Conservation (phyloP, 2,797 vertebrate genomes). For the Argyrosomus regius region DNA sequence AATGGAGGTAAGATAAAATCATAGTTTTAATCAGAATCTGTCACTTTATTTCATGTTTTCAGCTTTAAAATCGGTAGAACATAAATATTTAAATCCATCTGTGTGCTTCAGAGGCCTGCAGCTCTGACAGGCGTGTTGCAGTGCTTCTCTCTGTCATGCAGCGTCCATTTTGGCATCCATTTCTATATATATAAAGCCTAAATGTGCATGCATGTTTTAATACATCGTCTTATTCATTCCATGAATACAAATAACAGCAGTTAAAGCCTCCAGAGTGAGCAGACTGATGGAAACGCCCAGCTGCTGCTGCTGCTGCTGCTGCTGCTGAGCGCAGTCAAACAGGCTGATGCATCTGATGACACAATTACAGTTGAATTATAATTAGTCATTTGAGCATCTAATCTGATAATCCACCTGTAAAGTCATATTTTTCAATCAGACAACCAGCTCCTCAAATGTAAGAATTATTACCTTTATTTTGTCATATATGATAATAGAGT, state of each 20-base stretch:
- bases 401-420: no score
- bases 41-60: background rate
- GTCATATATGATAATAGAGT: background rate
- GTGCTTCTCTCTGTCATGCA: slow-evolving; percentile 4
- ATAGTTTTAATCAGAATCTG: background rate
- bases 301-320: slow-evolving; percentile 14
- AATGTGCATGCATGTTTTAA: no score
- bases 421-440: no score
- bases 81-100: background rate
- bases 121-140: background rate
- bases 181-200: background rate
- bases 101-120: background rate
- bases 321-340: no score
- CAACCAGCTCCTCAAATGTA: background rate
- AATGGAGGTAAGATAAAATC: slow-evolving; percentile 87
- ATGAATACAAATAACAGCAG: background rate
- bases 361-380: no score
- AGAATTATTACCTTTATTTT: background rate
- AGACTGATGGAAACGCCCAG: slow-evolving; percentile 50
- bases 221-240: background rate
- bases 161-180: background rate
- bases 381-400: no score
- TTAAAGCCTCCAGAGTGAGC: background rate
- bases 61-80: rapidly evolving
- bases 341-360: no score